A percentile compares a stretch with the other conserved stretches of the same genome.
Conservation (phyloP, 2,113 vertebrate species). For the Campylomormyrus numenius region DNA sequence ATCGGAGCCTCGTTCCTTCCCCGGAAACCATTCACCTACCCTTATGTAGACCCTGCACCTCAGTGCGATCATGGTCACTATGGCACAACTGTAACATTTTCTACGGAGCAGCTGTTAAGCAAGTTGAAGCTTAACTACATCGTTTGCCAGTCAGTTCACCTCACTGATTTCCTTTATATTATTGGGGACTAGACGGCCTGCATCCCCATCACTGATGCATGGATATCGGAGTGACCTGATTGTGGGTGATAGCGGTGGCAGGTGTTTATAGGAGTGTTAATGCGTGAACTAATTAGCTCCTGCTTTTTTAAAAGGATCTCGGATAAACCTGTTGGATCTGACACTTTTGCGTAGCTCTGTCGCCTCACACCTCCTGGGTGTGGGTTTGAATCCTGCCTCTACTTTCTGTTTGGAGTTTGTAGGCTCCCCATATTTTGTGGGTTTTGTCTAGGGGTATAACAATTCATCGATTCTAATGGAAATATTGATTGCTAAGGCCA, state of each 20-base stretch:
- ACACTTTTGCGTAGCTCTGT: not conserved
- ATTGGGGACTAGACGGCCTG: conserved; percentile 11
- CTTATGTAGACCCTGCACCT: conserved; percentile 46
- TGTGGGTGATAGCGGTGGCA: not conserved
- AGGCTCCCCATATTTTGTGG: not conserved
- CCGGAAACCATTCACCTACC: not conserved
- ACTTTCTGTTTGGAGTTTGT: not conserved
- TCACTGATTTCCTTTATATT: conserved; percentile 44
- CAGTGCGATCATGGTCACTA: conserved; percentile 46
- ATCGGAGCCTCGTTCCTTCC: conserved; percentile 34
- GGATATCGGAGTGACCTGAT: conserved; percentile 27
- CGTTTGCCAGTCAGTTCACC: conserved; percentile 58
- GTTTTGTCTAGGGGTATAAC: not conserved
- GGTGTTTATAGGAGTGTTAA: not conserved
- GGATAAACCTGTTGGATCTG: not conserved
- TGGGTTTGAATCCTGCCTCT: not conserved
- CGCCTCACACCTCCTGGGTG: not conserved
- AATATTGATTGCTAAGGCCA: not conserved
- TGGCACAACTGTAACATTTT: conserved; percentile 49
- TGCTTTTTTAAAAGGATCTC: not conserved
- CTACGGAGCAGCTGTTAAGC: conserved; percentile 55
- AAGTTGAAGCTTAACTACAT: conserved; percentile 35
- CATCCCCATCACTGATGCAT: not conserved
- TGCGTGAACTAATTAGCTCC: not conserved
- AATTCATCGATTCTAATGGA: not conserved